Percentiles rank a stretch among this genome's conserved stretches.
Conservation (phyloP, 2,888 invertebrate genomes). For the Tiliacea aurago region DNA sequence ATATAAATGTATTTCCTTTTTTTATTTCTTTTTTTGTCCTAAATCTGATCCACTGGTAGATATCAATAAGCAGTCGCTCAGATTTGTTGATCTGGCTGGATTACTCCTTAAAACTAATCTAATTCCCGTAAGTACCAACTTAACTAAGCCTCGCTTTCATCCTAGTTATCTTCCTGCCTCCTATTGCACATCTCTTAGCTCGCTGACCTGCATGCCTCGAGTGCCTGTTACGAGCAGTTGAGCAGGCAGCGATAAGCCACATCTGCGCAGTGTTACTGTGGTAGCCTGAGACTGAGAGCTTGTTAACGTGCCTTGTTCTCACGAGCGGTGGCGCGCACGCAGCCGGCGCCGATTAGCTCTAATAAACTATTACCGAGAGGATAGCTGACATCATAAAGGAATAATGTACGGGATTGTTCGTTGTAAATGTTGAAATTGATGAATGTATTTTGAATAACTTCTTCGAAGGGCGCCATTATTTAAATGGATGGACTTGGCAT, state of each 20-base stretch:
- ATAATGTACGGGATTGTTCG: background rate
- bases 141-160: too few species aligned
- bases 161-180: background rate
- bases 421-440: background rate
- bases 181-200: background rate
- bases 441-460: conserved; percentile 20
- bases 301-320: conserved; percentile 47
- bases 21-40: too few species aligned
- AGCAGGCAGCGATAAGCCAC: conserved; percentile 13
- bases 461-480: background rate
- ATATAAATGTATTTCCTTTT: too few species aligned
- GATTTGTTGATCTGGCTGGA: too few species aligned
- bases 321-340: conserved; percentile 42
- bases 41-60: too few species aligned
- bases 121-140: too few species aligned
- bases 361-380: background rate
- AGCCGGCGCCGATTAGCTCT: conserved; percentile 30
- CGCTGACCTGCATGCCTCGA: background rate
- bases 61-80: too few species aligned
- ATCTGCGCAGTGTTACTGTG: conserved; percentile 37
- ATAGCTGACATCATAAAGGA: background rate
- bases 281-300: conserved; percentile 39
- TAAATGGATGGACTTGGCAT: background rate
- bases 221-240: conserved; percentile 15
- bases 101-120: too few species aligned